These are phyloP conservation scores for Proterorhinus semilunaris DNA, from an alignment of 2,113 vertebrate genomes.

Conservation along the genomic window DNA sequence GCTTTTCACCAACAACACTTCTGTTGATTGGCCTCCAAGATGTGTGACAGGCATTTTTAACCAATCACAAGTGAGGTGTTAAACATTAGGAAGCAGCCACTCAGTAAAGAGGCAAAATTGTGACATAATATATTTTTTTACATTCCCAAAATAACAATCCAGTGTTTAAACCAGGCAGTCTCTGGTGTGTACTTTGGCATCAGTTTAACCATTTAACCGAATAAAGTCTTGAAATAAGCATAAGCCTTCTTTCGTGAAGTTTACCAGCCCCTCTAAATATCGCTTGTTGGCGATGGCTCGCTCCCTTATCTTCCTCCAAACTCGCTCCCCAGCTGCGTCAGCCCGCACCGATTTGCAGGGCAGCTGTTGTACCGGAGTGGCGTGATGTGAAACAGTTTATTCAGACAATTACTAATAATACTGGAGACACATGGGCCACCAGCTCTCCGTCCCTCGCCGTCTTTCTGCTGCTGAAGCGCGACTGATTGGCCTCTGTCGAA, in stretches of 20 bases:
- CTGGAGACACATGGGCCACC: constrained; percentile 70
- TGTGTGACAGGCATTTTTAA: no score
- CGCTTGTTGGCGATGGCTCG: neutral
- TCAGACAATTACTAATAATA: constrained; percentile 83
- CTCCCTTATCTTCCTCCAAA: constrained; percentile 1
- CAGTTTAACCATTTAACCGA: no score
- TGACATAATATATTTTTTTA: no score
- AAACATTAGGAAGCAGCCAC: no score
- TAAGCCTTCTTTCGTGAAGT: neutral
- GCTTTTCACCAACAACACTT: no score
- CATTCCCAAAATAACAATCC: no score
- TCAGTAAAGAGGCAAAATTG: no score
- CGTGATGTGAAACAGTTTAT: constrained; percentile 77
- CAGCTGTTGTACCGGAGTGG: constrained; percentile 73
- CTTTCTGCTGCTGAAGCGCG: constrained; percentile 70
- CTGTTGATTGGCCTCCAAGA: no score
- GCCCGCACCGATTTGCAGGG: constrained; percentile 67
- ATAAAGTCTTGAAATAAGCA: neutral
- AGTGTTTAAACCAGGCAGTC: no score
- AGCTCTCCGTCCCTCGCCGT: constrained; percentile 62
- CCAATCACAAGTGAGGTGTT: no score
- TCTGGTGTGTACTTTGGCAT: no score
- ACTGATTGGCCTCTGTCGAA: constrained; percentile 69
- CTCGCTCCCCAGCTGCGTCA: constrained; percentile 59
- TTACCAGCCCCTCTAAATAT: neutral